These are phyloP conservation scores for Progne subis DNA, from an alignment of 2,113 vertebrate genomes.

Conservation along the genomic window DNA sequence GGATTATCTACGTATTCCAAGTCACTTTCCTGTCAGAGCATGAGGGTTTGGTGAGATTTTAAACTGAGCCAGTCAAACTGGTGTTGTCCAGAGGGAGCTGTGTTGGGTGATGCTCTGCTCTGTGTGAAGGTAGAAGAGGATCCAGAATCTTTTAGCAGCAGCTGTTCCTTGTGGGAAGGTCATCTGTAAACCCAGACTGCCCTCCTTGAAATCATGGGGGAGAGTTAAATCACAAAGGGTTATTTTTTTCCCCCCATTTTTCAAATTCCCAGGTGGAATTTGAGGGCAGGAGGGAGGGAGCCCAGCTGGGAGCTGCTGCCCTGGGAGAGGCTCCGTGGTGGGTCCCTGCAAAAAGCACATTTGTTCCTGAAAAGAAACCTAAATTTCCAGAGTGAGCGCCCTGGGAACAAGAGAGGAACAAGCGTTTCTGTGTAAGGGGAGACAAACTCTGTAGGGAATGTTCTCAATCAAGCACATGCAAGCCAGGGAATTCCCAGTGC, in stretches of 20 bases:
- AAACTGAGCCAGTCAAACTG: not conserved
- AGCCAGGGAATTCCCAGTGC: not conserved
- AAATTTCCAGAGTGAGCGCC: not conserved
- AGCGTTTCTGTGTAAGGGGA: not conserved
- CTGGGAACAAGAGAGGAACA: not conserved
- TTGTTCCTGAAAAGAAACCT: not conserved
- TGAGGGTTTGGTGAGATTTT: not conserved
- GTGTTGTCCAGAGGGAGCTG: not conserved
- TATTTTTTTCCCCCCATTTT: not conserved
- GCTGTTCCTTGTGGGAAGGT: not conserved
- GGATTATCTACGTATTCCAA: rapidly evolving
- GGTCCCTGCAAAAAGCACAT: not conserved
- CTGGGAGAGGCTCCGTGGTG: not conserved
- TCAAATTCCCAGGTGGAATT: not conserved
- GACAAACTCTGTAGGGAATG: not conserved
- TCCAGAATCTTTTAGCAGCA: not conserved
- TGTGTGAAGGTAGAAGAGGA: not conserved
- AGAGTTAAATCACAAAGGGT: not conserved
- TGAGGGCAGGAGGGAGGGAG: not conserved
- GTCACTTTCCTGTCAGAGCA: not conserved
- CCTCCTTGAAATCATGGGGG: not conserved
- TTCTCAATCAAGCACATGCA: rapidly evolving
- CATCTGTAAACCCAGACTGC: not conserved
- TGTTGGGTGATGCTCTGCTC: not conserved
- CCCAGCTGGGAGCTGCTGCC: not conserved